Percentiles rank a stretch among this genome's conserved stretches.
These are phyloP conservation scores for Falcaria lacertinaria DNA, from an alignment of 2,888 invertebrate genomes.

Conservation along the genomic window DNA sequence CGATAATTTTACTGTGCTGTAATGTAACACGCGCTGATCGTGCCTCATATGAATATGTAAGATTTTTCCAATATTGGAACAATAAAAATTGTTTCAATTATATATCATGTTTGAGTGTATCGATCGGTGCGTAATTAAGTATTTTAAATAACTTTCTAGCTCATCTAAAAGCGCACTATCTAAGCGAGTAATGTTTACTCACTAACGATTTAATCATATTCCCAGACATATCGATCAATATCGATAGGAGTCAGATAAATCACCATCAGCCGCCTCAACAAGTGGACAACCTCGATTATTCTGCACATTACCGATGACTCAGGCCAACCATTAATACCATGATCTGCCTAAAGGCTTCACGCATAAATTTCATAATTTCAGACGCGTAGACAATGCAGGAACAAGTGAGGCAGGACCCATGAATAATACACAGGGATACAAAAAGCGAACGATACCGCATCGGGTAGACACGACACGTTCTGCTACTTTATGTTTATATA, in stretches of 20 bases:
- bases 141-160: too few relatives aligned
- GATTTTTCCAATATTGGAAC: too few relatives aligned
- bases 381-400: conserved; percentile 71
- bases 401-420: conserved; percentile 62
- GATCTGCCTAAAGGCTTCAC: conserved; percentile 67
- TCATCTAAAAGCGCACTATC: background rate
- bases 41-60: too few relatives aligned
- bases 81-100: too few relatives aligned
- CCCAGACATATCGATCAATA: conserved; percentile 65
- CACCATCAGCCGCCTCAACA: conserved; percentile 59
- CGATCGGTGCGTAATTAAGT: too few relatives aligned
- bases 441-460: conserved; percentile 48
- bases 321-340: conserved; percentile 47
- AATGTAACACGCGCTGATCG: too few relatives aligned
- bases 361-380: conserved; percentile 74
- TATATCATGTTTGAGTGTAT: too few relatives aligned
- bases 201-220: conserved; percentile 20
- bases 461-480: conserved; percentile 47
- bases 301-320: conserved; percentile 47
- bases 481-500: conserved; percentile 48
- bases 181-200: background rate
- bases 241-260: conserved; percentile 64
- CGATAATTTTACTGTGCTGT: too few relatives aligned
- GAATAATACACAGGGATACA: conserved; percentile 61
- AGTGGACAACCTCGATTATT: conserved; percentile 66